Percentiles rank a stretch among this genome's conserved stretches.
Conservation (phyloP, 2,113 vertebrate species). For the Felis chaus region DNA sequence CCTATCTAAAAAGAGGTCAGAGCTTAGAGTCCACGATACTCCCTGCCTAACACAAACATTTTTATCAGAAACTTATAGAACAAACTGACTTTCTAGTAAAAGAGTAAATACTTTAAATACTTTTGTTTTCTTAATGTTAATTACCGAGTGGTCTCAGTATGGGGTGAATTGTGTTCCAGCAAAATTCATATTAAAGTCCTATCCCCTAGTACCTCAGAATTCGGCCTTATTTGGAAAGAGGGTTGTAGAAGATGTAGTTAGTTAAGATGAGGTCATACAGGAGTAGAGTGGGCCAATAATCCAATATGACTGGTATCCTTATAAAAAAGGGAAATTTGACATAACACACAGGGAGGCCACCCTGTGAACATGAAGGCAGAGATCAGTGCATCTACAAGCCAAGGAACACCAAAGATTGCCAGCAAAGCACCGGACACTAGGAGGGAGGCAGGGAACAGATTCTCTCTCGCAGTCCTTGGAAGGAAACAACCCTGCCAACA, state of each 20-base stretch:
- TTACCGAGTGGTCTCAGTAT: neutral
- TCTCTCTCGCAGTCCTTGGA: neutral
- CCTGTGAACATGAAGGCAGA: neutral
- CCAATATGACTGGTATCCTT: neutral
- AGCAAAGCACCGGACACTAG: neutral
- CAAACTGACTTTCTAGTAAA: neutral
- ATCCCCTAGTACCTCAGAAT: neutral
- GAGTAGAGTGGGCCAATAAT: neutral
- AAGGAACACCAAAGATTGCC: neutral
- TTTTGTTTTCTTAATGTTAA: neutral
- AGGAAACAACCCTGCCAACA: neutral
- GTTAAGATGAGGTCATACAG: neutral
- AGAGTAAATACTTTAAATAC: neutral
- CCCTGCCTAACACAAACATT: neutral
- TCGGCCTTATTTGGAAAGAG: neutral
- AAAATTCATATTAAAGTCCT: neutral
- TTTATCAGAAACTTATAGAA: constrained; percentile 23
- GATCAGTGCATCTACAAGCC: neutral
- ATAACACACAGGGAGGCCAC: neutral
- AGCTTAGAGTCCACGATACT: neutral
- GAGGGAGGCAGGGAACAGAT: neutral
- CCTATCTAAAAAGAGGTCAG: neutral
- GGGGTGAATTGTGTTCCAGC: neutral
- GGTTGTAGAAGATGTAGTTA: neutral
- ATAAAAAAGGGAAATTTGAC: neutral